These are phyloP conservation scores for Poecilia gillii DNA, from an alignment of 2,797 vertebrate species.

Conservation along the genomic window DNA sequence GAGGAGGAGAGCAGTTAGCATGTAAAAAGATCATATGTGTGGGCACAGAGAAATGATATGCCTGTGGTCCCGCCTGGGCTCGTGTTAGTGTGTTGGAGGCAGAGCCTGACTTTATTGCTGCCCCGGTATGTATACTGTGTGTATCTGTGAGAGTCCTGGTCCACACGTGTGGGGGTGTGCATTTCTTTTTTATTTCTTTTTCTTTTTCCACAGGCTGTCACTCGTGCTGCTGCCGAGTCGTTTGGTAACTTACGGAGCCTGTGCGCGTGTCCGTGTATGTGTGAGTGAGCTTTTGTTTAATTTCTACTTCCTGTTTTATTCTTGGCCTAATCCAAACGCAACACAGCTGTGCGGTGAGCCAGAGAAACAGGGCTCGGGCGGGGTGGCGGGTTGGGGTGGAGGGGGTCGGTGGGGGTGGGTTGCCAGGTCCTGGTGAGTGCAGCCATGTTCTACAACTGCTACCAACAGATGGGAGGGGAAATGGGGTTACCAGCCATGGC, in stretches of 20 bases:
- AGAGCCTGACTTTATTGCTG: conserved; percentile 61
- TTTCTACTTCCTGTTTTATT: conserved; percentile 87
- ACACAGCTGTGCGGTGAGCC: conserved; percentile 83
- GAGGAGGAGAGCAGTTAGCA: conserved; percentile 56
- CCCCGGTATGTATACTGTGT: conserved; percentile 29
- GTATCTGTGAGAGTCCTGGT: conserved; percentile 36
- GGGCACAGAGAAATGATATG: conserved; percentile 63
- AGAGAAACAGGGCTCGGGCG: conserved; percentile 69
- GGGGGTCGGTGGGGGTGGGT: conserved; percentile 54
- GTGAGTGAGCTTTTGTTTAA: conserved; percentile 83
- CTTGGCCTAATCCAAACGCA: conserved; percentile 85
- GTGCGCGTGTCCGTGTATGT: conserved; percentile 11
- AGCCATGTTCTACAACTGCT: conserved; percentile 73
- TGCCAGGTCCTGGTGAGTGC: conserved; percentile 77
- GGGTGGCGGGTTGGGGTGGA: conserved; percentile 31
- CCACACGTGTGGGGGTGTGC: conserved; percentile 63
- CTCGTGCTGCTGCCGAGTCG: conserved; percentile 58
- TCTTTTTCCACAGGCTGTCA: conserved; percentile 71
- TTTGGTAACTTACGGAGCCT: conserved; percentile 66
- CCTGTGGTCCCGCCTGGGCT: conserved; percentile 63
- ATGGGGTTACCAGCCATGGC: conserved; percentile 76
- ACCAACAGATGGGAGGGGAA: conserved; percentile 81
- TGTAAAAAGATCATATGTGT: conserved; percentile 73
- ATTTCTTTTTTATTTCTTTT: conserved; percentile 36
- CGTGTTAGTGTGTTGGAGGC: conserved; percentile 68